Percentiles rank a stretch among this genome's conserved stretches.
Conservation (phyloP, 23 tunicate species). For the Aplidium turbinatum region DNA sequence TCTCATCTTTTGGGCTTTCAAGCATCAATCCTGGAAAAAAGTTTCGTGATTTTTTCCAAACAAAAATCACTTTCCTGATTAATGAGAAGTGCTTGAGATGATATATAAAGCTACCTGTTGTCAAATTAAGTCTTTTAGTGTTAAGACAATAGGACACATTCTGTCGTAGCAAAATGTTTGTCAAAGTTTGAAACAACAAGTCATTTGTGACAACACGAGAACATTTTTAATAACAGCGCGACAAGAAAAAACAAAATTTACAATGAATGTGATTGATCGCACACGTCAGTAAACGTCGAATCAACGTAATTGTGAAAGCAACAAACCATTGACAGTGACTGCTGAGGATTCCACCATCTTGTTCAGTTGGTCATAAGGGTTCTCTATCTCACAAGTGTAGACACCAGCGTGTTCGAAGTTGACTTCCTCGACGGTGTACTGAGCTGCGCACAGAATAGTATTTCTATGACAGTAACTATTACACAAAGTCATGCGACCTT, state of each 20-base stretch:
- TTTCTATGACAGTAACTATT: too few relatives aligned
- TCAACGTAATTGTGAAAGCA: neutral
- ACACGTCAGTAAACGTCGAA: slow-evolving; percentile 7
- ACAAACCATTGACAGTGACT: neutral
- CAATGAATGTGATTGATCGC: too few relatives aligned
- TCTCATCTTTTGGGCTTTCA: neutral
- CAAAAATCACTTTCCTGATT: neutral
- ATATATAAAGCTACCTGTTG: neutral
- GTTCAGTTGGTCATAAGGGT: slow-evolving; percentile 4
- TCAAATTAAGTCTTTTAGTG: neutral
- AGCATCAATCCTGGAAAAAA: slow-evolving; percentile 1
- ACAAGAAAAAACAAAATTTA: too few relatives aligned
- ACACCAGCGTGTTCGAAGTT: slow-evolving; percentile 50
- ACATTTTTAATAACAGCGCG: too few relatives aligned
- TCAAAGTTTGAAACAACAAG: too few relatives aligned
- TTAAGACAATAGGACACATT: too few relatives aligned
- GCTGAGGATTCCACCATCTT: neutral
- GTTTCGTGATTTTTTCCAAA: too few relatives aligned
- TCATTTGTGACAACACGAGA: too few relatives aligned
- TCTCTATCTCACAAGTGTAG: slow-evolving; percentile 44
- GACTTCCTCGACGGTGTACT: slow-evolving; percentile 16
- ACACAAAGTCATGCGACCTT: too few relatives aligned
- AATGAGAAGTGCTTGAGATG: neutral
- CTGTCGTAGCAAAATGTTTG: too few relatives aligned
- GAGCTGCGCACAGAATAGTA: too few relatives aligned